Base-by-base conservation (phyloP, 2,113 vertebrate species). In the Athene cunicularia region DNA sequence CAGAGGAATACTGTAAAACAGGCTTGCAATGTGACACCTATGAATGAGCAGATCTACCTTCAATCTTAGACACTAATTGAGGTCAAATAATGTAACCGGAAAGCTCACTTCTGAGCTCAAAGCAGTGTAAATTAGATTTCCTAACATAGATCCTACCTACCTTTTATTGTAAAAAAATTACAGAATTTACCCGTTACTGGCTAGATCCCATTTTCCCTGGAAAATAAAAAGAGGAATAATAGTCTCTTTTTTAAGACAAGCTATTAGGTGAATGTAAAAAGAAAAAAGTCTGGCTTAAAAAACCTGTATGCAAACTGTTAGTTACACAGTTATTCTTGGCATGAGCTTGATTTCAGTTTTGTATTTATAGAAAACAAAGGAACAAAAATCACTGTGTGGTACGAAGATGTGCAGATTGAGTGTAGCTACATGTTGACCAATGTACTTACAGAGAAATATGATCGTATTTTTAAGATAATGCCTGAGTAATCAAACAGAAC, bases 1-100 rank as follows among this genome's bases (percentile, higher is more conserved):
- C 66, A 89, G 86, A 95, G 81, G 68, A 91, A 64, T 72, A 55
- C 47, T 52, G 75, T 75, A 85, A 80, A 95, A 71, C 35, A 93
- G 47, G 50, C 80, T 26, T 80, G 71, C 67, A 91, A 85, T 0
- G 0, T 74, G 80, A 90, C 60, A 91, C 55, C 37, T 64, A 3
- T 17, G 39, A 68, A 59, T 5, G 8, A 68, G 35, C 13, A 62
- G 47, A 39, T 67, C 55, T 90, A 43, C 50, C 47, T 55, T 74
- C 72, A 56, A 2, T 39, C 37, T 71, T 68, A 30, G 67, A 28
- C 26, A 28, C 74, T 86, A 81, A 76, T 3, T 92, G 66, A 86
- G 52, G 47, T 45, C 47, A 60, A 80, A 70, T 68, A 80, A 55
- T 8, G 3, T 3, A 43, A 32, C 20, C 80, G n/a, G 30, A 70